phyloP scores from a whole-genome alignment of 2,888 invertebrate species.

The Lasioglossum morio region DNA sequence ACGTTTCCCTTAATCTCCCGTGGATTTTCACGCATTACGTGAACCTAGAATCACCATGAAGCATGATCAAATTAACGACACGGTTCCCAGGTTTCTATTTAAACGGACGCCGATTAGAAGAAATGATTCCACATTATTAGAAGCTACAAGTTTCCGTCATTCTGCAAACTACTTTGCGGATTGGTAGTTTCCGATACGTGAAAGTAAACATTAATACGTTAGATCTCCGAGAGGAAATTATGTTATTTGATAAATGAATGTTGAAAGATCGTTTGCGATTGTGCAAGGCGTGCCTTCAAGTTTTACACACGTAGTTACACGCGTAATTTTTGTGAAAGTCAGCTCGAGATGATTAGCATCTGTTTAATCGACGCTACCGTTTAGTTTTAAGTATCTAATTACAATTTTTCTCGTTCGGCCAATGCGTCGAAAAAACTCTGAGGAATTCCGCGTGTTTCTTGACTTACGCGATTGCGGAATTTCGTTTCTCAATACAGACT shows the following conservation, averaged over 20 bases:
- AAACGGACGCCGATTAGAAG: neutral
- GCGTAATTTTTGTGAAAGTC: slow-evolving; percentile 5
- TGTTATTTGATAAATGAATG: slow-evolving; percentile 5
- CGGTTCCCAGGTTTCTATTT: neutral
- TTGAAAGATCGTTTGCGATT: slow-evolving; percentile 1
- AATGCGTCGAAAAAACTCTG: neutral
- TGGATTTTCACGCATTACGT: slow-evolving; percentile 12
- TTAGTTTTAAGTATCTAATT: neutral
- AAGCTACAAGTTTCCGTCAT: neutral
- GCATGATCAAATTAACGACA: slow-evolving; percentile 3
- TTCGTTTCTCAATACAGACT: neutral
- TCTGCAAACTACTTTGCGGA: neutral
- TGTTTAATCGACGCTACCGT: neutral
- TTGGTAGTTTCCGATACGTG: neutral
- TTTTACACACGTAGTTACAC: neutral
- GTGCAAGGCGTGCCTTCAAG: neutral
- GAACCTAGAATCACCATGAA: neutral
- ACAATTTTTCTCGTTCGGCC: neutral
- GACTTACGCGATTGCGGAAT: neutral
- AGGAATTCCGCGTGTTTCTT: neutral
- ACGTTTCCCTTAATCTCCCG: neutral
- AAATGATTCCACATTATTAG: neutral
- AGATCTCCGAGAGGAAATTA: neutral
- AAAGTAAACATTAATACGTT: neutral
- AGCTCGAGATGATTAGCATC: neutral